Evolutionary conservation across 1,140 invertebrate species (phyloP).

Genomic region (Drosophila simulans): DNA sequence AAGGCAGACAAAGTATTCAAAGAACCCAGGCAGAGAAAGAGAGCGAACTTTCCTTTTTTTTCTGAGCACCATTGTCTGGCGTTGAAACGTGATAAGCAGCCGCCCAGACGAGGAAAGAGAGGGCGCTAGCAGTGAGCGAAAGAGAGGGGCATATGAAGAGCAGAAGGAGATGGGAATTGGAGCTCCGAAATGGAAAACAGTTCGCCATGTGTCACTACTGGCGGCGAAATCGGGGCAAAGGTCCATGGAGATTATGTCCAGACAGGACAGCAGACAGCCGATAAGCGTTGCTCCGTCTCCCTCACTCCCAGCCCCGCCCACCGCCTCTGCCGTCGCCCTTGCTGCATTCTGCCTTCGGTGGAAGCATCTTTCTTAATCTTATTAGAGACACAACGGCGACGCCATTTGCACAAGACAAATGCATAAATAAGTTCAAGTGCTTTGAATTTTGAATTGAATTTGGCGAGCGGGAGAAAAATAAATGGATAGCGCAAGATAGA

Average conservation of each 20-base stretch:
- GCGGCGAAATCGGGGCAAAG: slow-evolving; percentile 43
- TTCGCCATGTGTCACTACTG: slow-evolving; percentile 55
- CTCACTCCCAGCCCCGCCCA: background rate
- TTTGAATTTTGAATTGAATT: slow-evolving; percentile 75
- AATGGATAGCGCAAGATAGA: background rate
- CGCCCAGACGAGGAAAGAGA: slow-evolving; percentile 33
- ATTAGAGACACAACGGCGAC: slow-evolving; percentile 59
- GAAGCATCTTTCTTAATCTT: slow-evolving; percentile 59
- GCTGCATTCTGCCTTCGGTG: slow-evolving; percentile 9
- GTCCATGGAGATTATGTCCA: slow-evolving; percentile 68
- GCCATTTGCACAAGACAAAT: slow-evolving; percentile 77
- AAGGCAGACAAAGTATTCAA: slow-evolving; percentile 46
- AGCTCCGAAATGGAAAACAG: slow-evolving; percentile 15
- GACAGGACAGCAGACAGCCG: slow-evolving; percentile 53
- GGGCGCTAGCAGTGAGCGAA: background rate
- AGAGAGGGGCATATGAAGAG: slow-evolving; percentile 5
- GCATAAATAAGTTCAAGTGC: slow-evolving; percentile 78
- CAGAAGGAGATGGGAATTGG: background rate
- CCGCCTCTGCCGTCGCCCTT: background rate
- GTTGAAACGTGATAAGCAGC: slow-evolving; percentile 61
- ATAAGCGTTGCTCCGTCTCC: slow-evolving; percentile 23
- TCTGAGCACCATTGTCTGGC: slow-evolving; percentile 56
- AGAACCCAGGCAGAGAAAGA: background rate
- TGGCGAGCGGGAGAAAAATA: slow-evolving; percentile 24
- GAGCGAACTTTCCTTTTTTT: slow-evolving; percentile 41